Conservation (phyloP, 2,888 invertebrate genomes). For the Furcula furcula region DNA sequence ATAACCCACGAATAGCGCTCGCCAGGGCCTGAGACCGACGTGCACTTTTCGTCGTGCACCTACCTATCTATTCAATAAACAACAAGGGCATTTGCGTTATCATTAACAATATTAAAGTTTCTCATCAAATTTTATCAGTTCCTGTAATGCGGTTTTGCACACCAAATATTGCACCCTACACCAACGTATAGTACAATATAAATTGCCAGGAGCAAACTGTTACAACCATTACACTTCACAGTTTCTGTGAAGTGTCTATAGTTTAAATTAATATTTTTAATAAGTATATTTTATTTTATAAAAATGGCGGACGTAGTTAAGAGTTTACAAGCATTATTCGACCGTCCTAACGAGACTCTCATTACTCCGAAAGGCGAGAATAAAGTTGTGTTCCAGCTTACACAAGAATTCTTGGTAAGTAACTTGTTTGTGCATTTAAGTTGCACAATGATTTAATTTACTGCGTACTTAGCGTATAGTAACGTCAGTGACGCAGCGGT, state of each 20-base stretch:
- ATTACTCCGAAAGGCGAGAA: conserved; percentile 84
- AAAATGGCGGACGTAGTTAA: conserved; percentile 47
- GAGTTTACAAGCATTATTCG: conserved; percentile 74
- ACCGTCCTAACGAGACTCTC: conserved; percentile 83
- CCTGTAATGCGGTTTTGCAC: conserved; percentile 45
- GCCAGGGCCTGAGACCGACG: too few species aligned
- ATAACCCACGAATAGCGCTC: neutral
- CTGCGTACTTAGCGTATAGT: too few species aligned
- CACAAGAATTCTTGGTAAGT: conserved; percentile 83
- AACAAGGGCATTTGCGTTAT: neutral
- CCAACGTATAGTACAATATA: conserved; percentile 12
- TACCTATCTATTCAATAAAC: too few species aligned
- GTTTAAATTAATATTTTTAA: conserved; percentile 10
- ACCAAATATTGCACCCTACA: conserved; percentile 37
- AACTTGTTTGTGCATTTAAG: too few species aligned
- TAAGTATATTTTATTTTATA: conserved; percentile 14
- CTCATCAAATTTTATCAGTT: conserved; percentile 35
- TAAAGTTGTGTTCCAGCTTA: conserved; percentile 82
- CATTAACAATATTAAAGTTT: conserved; percentile 16
- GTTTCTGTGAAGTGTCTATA: conserved; percentile 59
- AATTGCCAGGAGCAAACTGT: conserved; percentile 30
- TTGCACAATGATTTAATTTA: too few species aligned
- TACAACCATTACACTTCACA: conserved; percentile 55
- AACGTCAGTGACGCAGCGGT: too few species aligned
- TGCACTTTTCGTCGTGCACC: too few species aligned